Percentiles rank a stretch among this genome's conserved stretches.
Conservation (phyloP, 2,113 vertebrate species). For the human region DNA sequence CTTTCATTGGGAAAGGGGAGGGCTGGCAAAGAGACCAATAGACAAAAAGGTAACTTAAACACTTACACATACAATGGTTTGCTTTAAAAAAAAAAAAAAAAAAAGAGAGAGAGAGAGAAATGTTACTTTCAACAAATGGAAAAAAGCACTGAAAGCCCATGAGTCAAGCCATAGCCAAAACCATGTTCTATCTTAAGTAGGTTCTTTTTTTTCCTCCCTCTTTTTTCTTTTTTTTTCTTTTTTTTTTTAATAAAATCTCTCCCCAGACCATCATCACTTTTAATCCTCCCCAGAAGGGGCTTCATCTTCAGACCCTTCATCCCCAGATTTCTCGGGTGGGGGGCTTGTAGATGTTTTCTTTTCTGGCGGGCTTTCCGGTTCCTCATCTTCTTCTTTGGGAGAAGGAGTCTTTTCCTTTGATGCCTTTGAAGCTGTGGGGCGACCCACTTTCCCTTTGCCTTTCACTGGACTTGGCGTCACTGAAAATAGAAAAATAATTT, state of each 20-base stretch:
- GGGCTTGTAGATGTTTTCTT: constrained; percentile 92
- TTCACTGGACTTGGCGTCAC: constrained; percentile 98
- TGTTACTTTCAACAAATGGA: constrained; percentile 62
- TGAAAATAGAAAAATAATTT: constrained; percentile 75
- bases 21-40: constrained; percentile 70
- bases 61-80: constrained; percentile 78
- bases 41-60: constrained; percentile 83
- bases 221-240: constrained; percentile 59
- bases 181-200: constrained; percentile 86
- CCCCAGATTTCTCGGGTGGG: constrained; percentile 93
- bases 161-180: constrained; percentile 90
- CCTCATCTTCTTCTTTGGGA: constrained; percentile 95
- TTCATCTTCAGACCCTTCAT: constrained; percentile 98
- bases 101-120: constrained; percentile 15
- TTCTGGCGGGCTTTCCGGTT: constrained; percentile 90
- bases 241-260: constrained; percentile 84
- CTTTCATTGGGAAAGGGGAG: constrained; percentile 80
- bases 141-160: constrained; percentile 88
- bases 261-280: constrained; percentile 83
- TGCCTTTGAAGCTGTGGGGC: constrained; percentile 93
- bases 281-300: constrained; percentile 98
- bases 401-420: constrained; percentile 97
- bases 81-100: background rate
- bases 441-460: constrained; percentile 97
- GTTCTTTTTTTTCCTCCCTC: constrained; percentile 78